Base-by-base conservation (phyloP, 1,140 invertebrate species). In the Ceratoteleas bidentatus region DNA sequence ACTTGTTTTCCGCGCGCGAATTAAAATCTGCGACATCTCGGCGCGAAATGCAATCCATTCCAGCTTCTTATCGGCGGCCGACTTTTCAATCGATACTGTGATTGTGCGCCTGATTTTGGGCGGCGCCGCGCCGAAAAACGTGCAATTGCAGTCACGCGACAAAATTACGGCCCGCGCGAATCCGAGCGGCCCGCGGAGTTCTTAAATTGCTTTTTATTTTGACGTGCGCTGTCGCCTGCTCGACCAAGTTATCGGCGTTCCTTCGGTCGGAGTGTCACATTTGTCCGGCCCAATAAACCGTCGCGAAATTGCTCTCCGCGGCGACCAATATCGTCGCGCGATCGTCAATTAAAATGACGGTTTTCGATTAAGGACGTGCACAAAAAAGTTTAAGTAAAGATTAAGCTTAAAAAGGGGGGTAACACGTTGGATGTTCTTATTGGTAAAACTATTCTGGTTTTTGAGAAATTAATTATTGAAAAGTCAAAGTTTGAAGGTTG, bases 171-270 rank as follows among this genome's bases (percentile, higher is more conserved):
- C 10, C 33, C 40, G 43, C 50, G 38, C 10, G 7, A 14, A n/a
- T 38, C 0, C 6, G 16, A 10, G 52, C 56, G 36, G 62, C 32
- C 43, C 36, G 54, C 45, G 16, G 58, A n/a, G 78, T 70, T 75
- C 60, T 75, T 70, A 70, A 75, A 64, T 75, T 69, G 75, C 70
- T 81, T 81, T 83, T 83, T n/a, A 83, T 77, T 74, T 83, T 69
- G 64, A 78, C 74, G 58, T 69, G 74, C 65, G 52, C 69, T 78
- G 69, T 74, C 64, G 74, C 5, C 57, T 47, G 57, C 64, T 74
- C 74, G 50, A 62, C 40, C 11, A 76, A 78, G 68, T 83, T 82
- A 74, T 78, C 56, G 69, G 74, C 52, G 69, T 77, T 77, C 69
- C 64, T 74, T 74, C 64, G 54, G 54, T 62, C 62, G 69, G 74